Evolutionary conservation across 2,888 invertebrate species (phyloP), one percentile per base, ranked within the genome.

Genomic region (Synergus laeviventris): DNA sequence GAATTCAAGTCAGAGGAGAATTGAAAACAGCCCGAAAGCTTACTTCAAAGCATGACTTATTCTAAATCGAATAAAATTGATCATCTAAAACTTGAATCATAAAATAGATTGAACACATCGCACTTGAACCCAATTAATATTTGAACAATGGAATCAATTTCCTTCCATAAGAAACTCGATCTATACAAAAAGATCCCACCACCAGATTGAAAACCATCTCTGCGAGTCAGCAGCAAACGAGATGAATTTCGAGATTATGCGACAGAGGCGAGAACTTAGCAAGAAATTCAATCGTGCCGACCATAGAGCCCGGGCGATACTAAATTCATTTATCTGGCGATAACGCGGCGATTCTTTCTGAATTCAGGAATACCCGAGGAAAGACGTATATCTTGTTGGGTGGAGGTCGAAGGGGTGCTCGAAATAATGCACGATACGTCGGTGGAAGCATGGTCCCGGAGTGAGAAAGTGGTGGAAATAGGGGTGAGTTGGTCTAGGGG

Each of bases 371-470:
- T 59, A 59, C 56, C 73, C 49, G 70, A 70, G 78, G 66, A 76
- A 79, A 76, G 76, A 24, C 78, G 76, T 76, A 73, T 78, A 79
- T 79, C 74, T 76, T 62, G 18, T 31, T 24, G 39, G 18, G 64
- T 31, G 56, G 74, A 74, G 74, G 74, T 78, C 78, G 74, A 74
- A 74, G 74, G 76, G 70, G 73, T 64, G 70, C 31, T 70, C 70
- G 79, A 79, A 81, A 77, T 79, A 81, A 80, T 75, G 81, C 76
- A 62, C 79, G 81, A 80, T 81, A 79, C 80, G 78, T 80, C 76
- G 78, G 66, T 70, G 66, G 45, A 70, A 42, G 66, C 66, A 31
- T 16, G 66, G 70, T 45, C 31, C 66, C 49, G 24, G 70, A 70
- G 70, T 49, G 70, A 70, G 24, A 49, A 77, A 77, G 78, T 76